phyloP scores from a whole-genome alignment of 2,113 vertebrate species.

The Antennarius striatus region DNA sequence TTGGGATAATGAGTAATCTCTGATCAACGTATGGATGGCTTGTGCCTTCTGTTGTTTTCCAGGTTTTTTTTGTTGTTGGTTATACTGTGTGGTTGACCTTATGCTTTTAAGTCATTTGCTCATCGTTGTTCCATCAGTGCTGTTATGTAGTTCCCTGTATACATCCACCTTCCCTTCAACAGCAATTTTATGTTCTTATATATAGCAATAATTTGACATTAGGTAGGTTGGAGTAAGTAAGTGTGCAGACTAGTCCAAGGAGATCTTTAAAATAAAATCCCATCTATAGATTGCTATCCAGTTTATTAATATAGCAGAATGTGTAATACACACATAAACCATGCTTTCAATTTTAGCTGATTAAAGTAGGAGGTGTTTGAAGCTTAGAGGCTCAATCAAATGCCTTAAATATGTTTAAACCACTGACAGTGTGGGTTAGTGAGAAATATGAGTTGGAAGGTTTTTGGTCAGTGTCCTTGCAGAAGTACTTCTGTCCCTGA shows the following conservation, averaged over 20 bases:
- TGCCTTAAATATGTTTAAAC: no score
- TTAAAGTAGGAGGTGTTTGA: no score
- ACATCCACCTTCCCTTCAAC: conserved; percentile 28
- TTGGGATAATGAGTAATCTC: conserved; percentile 69
- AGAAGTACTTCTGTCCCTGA: no score
- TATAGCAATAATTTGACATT: not conserved
- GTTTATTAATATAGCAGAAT: conserved; percentile 9
- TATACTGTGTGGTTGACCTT: conserved; percentile 35
- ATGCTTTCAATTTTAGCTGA: no score
- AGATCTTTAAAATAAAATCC: conserved; percentile 4
- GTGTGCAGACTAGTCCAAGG: not conserved
- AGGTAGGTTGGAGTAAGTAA: not conserved
- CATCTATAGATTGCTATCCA: not conserved
- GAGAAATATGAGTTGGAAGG: no score
- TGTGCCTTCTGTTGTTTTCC: conserved; percentile 67
- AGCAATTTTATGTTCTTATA: not conserved
- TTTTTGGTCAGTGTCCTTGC: no score
- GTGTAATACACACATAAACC: not conserved
- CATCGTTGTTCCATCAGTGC: conserved; percentile 12
- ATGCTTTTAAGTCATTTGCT: conserved; percentile 43
- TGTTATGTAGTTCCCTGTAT: conserved; percentile 23
- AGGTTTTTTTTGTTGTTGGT: conserved; percentile 20
- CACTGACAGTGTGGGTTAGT: no score
- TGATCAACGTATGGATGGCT: conserved; percentile 48
- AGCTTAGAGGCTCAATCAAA: no score